These are phyloP conservation scores for Scartelaos histophorus DNA, from an alignment of 2,113 vertebrate genomes.

Conservation along the genomic window DNA sequence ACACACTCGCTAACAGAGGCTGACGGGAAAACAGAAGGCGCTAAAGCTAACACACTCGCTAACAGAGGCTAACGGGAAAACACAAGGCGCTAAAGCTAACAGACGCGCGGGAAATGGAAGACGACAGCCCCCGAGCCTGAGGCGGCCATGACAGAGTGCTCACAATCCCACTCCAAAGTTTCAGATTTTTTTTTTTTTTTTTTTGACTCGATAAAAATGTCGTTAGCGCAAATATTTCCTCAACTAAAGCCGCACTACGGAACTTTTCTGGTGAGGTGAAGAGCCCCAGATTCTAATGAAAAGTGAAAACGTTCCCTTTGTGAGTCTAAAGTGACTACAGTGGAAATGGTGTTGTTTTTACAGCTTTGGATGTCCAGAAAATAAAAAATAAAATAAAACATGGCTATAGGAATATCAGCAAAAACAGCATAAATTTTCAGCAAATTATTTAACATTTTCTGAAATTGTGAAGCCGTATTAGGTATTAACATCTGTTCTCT, in stretches of 20 bases:
- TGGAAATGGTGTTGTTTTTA: neutral
- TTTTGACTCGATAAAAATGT: too few species aligned
- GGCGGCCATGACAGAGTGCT: neutral
- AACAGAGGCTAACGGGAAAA: neutral
- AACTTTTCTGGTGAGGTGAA: neutral
- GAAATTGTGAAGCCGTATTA: too few species aligned
- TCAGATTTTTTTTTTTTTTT: too few species aligned
- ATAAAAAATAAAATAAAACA: neutral
- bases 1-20: too few species aligned
- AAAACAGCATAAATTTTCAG: neutral
- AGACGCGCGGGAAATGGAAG: slow-evolving; percentile 10
- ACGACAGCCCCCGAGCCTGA: neutral
- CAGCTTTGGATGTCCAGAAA: neutral
- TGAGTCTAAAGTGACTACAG: neutral
- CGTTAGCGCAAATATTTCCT: too few species aligned
- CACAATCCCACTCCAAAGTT: neutral
- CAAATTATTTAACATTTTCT: too few species aligned
- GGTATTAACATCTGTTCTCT: neutral
- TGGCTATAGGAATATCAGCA: neutral
- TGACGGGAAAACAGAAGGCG: too few species aligned
- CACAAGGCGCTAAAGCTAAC: neutral
- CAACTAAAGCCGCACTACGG: neutral
- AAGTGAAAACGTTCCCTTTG: neutral
- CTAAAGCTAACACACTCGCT: too few species aligned
- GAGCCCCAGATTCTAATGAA: neutral